Evolutionary conservation across 2,797 vertebrate genomes (phyloP).

Genomic region (Lithobates pipiens): DNA sequence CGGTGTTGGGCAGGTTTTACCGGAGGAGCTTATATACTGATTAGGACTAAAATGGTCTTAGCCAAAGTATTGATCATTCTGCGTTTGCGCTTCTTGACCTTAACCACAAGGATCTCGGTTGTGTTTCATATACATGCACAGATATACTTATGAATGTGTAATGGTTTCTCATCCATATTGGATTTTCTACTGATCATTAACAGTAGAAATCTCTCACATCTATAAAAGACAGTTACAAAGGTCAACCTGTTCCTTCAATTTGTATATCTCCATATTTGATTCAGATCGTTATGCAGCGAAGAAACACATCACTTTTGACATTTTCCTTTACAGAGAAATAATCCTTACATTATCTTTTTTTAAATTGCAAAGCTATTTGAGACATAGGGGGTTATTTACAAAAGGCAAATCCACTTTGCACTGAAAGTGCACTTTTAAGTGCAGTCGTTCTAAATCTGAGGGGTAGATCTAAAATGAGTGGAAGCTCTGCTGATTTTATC

Average conservation of each 20-base stretch:
- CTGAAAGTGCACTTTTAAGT: no score
- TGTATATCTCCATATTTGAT: background rate
- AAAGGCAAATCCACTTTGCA: no score
- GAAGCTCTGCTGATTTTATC: no score
- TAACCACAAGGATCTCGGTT: background rate
- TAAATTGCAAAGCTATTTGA: no score
- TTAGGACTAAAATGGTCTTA: background rate
- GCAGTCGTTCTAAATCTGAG: no score
- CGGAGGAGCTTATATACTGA: no score
- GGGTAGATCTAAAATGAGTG: no score
- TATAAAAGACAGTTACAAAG: background rate
- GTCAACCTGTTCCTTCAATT: background rate
- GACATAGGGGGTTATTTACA: no score
- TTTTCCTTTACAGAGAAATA: background rate
- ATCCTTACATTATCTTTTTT: background rate
- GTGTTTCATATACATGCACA: background rate
- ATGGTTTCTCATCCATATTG: no score
- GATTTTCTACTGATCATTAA: no score
- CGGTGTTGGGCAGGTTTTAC: no score
- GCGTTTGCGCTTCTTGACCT: background rate
- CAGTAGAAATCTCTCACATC: background rate
- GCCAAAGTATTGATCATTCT: background rate
- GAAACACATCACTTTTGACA: background rate
- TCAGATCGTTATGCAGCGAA: background rate
- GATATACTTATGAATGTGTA: background rate